Evolutionary conservation across 2,113 vertebrate species (phyloP), one percentile per base, ranked within the genome.

Genomic region (Tetraodon nigroviridis): DNA sequence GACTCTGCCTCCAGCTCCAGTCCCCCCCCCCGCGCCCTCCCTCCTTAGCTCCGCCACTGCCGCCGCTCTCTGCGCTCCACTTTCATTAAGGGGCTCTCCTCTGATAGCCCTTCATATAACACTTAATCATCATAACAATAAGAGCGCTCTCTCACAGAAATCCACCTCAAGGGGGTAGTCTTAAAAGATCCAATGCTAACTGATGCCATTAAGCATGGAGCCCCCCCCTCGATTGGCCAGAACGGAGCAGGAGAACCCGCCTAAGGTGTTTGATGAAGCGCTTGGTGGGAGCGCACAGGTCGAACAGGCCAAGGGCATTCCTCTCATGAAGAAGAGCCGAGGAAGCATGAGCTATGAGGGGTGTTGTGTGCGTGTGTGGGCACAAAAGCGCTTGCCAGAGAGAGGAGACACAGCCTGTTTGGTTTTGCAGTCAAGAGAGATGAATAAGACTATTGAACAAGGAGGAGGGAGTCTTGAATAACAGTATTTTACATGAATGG

Each of bases 51-150:
- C 68, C 44, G 3, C 53, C 3, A 21, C 45, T 15, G 47, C 44
- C 44, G 13, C 64, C 17, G 70, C 75, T 81, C 78, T 82, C 83
- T 17, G 52, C 46, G 61, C 68, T 82, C 73, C 80, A 69, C 83
- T 87, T 88, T 88, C 80, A 86, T 88, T 85, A 84, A 86, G 80
- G 82, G 80, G 64, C 76, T 85, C 79, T 87, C 80, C 78, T 86
- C 83, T 84, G 86, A 88, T 85, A 82, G 85, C 82, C 84, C 85
- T 86, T 79, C 84, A 79, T 87, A 85, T 82, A 82, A 79, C 84
- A 87, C 85, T 89, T 89, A 87, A 90, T 89, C 84, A 89, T 88
- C 79, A 87, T 85, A 87, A 85, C 80, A 84, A 86, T 86, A 82
- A 85, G 80, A 80, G 84, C 73, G 52, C 80, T 69, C 79, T 76